Percentiles rank a stretch among this genome's conserved stretches.
Evolutionary conservation across 35 echinoderm and acorn worm species (phyloP).

Genomic region (Chiridota heheva): DNA sequence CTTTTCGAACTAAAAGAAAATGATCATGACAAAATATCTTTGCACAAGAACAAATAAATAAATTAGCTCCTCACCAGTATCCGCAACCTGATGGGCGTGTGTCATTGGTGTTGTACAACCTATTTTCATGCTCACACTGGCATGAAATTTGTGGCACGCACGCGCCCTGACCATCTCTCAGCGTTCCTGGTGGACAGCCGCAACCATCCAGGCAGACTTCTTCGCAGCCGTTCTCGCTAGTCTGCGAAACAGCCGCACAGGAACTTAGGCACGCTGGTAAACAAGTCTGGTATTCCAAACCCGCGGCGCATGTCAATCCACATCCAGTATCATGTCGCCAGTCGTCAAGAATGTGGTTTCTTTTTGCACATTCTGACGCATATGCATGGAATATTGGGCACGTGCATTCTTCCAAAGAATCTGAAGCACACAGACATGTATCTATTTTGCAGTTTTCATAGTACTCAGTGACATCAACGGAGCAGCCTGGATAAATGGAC

Average conservation of each 20-base stretch:
- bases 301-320: background rate
- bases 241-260: background rate
- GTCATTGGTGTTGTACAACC: constrained; percentile 13
- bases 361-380: background rate
- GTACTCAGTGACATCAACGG: no score
- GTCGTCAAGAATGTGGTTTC: background rate
- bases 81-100: constrained; percentile 59
- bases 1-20: background rate
- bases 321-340: background rate
- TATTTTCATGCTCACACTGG: constrained; percentile 35
- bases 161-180: constrained; percentile 31
- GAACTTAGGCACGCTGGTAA: constrained; percentile 25
- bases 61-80: constrained; percentile 52
- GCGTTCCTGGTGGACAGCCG: constrained; percentile 51
- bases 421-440: background rate
- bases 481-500: no score
- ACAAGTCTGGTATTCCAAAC: constrained; percentile 21
- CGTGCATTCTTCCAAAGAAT: background rate
- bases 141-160: constrained; percentile 48
- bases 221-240: constrained; percentile 24
- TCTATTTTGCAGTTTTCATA: background rate
- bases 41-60: background rate
- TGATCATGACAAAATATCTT: background rate
- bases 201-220: constrained; percentile 79
- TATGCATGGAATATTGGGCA: background rate